These are phyloP conservation scores for Periophthalmodon schlosseri DNA, from an alignment of 2,113 vertebrate genomes.

Conservation along the genomic window DNA sequence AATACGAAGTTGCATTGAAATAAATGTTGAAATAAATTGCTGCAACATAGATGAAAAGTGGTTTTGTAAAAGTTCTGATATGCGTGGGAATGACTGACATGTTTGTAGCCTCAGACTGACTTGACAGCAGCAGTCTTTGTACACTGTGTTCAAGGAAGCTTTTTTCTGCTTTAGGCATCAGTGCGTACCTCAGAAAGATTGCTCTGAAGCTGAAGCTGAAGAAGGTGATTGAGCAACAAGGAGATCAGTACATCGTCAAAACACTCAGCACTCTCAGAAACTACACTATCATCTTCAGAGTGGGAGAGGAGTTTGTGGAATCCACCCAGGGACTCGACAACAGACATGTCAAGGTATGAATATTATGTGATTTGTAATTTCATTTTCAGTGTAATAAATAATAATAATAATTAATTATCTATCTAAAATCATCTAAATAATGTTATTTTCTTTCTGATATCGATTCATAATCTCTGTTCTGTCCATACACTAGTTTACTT, in stretches of 20 bases:
- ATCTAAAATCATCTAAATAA: too few species aligned
- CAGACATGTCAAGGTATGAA: constrained; percentile 83
- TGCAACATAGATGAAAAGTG: background rate
- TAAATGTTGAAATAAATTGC: background rate
- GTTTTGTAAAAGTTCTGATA: constrained; percentile 5
- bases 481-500: background rate
- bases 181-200: constrained; percentile 79
- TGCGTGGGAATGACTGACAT: background rate
- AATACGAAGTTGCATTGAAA: background rate
- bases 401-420: constrained; percentile 30
- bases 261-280: constrained; percentile 82
- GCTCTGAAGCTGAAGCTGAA: constrained; percentile 81
- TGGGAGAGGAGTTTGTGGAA: constrained; percentile 85
- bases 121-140: background rate
- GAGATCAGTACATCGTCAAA: constrained; percentile 78
- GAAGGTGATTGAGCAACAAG: constrained; percentile 84
- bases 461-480: background rate
- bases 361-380: background rate
- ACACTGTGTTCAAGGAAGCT: background rate
- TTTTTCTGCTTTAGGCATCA: constrained; percentile 74
- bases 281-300: constrained; percentile 81
- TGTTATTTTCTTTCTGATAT: background rate
- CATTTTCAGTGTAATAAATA: background rate
- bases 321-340: constrained; percentile 87
- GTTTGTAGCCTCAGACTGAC: background rate